Conservation (phyloP, 2,113 vertebrate genomes). For the Corythaeola cristata region DNA sequence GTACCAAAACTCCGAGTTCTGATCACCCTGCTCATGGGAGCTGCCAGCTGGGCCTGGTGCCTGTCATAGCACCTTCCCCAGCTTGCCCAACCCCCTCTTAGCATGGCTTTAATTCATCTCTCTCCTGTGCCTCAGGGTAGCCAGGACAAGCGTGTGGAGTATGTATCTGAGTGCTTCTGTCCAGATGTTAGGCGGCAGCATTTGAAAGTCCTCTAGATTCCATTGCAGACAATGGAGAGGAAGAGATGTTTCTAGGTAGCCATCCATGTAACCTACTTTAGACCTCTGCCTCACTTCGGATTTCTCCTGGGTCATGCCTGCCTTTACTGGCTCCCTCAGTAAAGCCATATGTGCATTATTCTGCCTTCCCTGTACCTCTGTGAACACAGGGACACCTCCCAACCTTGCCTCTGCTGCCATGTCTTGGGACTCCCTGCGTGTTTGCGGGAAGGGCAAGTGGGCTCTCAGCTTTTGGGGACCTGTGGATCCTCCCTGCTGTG, state of each 20-base stretch:
- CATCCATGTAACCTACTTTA: background rate
- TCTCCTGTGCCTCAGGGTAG: background rate
- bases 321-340: background rate
- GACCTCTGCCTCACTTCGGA: background rate
- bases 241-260: background rate
- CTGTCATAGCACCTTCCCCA: background rate
- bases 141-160: background rate
- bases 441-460: background rate
- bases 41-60: background rate
- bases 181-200: background rate
- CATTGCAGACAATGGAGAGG: background rate
- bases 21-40: background rate
- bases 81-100: fast-evolving
- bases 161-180: background rate
- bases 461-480: background rate
- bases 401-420: fast-evolving
- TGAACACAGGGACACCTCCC: background rate
- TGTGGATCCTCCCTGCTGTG: background rate
- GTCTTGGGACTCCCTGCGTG: background rate
- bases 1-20: background rate
- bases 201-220: background rate
- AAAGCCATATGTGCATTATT: fast-evolving
- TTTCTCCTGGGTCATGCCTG: background rate
- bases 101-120: background rate
- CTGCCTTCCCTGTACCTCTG: background rate